Conservation (phyloP, 53 echinoderm and acorn worm species). For the Patiria pectinifera region DNA sequence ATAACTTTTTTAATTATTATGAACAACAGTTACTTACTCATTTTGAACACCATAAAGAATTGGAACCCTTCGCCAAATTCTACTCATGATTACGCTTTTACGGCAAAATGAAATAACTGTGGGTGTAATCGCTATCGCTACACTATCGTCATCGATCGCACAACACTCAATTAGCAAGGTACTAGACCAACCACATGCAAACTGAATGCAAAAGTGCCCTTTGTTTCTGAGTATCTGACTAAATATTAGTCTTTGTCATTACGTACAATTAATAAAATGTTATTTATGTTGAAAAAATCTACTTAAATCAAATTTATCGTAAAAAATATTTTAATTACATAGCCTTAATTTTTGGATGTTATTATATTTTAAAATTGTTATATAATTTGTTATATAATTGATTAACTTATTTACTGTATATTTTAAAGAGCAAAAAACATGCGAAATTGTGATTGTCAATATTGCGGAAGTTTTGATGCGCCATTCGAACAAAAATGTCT, state of each 20-base stretch:
- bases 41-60: slow-evolving; percentile 3
- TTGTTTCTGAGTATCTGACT: background rate
- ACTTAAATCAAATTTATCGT: too few species aligned
- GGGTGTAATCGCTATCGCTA: background rate
- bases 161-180: background rate
- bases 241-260: slow-evolving; percentile 19
- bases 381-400: too few species aligned
- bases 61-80: slow-evolving; percentile 43
- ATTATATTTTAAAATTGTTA: too few species aligned
- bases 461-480: background rate
- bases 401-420: background rate
- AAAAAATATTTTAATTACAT: too few species aligned
- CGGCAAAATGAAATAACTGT: background rate
- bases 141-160: background rate
- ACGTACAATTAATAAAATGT: background rate
- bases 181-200: slow-evolving; percentile 19
- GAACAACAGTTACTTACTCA: slow-evolving; percentile 31
- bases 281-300: background rate
- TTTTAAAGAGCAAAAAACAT: background rate
- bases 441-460: background rate
- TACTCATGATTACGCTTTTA: slow-evolving; percentile 22
- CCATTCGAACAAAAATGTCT: slow-evolving; percentile 2
- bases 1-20: background rate
- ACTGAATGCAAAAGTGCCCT: background rate
- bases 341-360: too few species aligned